Conservation (phyloP, 2,797 vertebrate genomes). For the Oceanodroma leucorhoa region DNA sequence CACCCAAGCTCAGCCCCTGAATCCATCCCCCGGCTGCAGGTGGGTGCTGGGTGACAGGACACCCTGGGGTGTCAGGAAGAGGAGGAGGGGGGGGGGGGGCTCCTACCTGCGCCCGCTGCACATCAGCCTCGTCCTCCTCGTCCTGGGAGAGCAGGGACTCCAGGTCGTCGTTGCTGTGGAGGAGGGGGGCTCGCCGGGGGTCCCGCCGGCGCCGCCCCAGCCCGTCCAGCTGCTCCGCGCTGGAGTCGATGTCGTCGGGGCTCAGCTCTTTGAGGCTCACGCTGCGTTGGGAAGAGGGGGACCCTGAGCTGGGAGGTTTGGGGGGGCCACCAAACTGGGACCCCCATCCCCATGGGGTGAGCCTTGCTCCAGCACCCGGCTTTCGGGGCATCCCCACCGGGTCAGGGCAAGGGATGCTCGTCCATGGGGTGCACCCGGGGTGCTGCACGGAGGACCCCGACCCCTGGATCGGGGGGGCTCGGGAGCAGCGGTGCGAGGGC, state of each 20-base stretch:
- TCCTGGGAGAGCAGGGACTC: conserved; percentile 74
- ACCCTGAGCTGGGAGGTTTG: background rate
- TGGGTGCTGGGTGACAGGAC: background rate
- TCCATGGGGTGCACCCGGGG: background rate
- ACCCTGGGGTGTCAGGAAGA: background rate
- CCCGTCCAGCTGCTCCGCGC: background rate
- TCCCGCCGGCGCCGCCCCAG: background rate
- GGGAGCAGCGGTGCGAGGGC: background rate
- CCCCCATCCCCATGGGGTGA: accelerated
- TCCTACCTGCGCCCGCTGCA: conserved; percentile 34
- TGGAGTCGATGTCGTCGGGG: conserved; percentile 38
- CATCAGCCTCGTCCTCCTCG: conserved; percentile 54
- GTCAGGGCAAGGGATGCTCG: background rate
- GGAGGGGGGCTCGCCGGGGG: conserved; percentile 56
- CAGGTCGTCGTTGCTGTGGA: conserved; percentile 71
- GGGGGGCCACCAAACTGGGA: background rate
- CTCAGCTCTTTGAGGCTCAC: conserved; percentile 69
- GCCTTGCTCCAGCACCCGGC: background rate
- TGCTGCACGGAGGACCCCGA: accelerated
- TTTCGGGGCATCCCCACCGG: accelerated
- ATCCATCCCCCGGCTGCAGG: accelerated
- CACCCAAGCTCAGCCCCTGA: no score
- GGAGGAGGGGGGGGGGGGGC: background rate
- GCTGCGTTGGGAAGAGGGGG: background rate
- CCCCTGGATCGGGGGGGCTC: accelerated